phyloP scores from a whole-genome alignment of 2,113 vertebrate genomes.

The Elgaria multicarinata region DNA sequence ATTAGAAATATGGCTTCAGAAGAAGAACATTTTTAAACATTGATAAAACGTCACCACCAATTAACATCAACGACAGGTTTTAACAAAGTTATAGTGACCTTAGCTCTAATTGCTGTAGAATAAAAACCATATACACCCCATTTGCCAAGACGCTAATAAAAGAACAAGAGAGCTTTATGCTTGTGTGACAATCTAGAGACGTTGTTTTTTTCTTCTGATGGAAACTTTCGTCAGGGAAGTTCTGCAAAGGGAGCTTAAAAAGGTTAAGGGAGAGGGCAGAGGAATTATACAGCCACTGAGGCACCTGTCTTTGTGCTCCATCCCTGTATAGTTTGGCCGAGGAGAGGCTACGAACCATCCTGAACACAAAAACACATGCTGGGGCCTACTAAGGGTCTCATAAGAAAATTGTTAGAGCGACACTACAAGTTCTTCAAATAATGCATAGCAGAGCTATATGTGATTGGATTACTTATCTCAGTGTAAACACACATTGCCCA shows the following conservation, averaged over 20 bases:
- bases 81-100: slow-evolving; percentile 64
- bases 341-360: not conserved
- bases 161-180: slow-evolving; percentile 5
- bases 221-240: not conserved
- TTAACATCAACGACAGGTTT: slow-evolving; percentile 59
- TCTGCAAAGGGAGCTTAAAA: not conserved
- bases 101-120: slow-evolving; percentile 54
- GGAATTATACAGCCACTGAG: no score
- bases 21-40: slow-evolving; percentile 63
- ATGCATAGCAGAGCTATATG: no score
- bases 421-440: no score
- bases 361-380: not conserved
- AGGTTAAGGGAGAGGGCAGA: not conserved
- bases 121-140: slow-evolving; percentile 43
- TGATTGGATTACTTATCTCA: no score
- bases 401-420: not conserved
- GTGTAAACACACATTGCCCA: no score
- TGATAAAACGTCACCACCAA: slow-evolving; percentile 70
- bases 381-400: not conserved
- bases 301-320: not conserved
- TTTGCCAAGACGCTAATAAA: slow-evolving; percentile 29
- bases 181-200: not conserved
- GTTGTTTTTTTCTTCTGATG: not conserved
- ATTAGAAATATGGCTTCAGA: slow-evolving; percentile 61
- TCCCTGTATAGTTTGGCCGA: not conserved